Evolutionary conservation across 1,140 invertebrate genomes (phyloP), one percentile per base, ranked within the genome.

Genomic region (Anastrepha obliqua): DNA sequence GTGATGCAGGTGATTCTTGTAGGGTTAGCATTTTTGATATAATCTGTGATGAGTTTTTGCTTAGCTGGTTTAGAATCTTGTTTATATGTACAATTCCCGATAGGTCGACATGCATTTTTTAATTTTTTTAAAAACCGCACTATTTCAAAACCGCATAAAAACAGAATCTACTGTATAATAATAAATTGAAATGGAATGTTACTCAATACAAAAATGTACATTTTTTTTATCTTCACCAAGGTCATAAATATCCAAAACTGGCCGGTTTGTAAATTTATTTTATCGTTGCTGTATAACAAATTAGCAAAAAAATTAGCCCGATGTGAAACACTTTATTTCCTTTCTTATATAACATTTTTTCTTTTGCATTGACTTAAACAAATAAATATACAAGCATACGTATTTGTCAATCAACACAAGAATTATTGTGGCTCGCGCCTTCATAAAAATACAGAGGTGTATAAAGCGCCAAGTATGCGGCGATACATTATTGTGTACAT

Each of bases 351-450:
- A 62, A 17, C 13, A 58, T 58, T 58, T 58, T 58, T 62, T 62
- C 17, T 74, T 74, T 74, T 44, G 44, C 39, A 47, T 47, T 47
- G n/a, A 74, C 9, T 13, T 17, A 74, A 74, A 74, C 9, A 74
- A 17, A 44, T 74, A 44, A 42, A 74, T 47, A 74, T 74, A 39
- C 13, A 74, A 3, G 67, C 67, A 44, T 44, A 55, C 51, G 5
- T 67, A 39, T 74, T 47, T 74, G 42, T 74, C 67, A 74, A 74
- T 74, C 42, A 74, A 44, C 11, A 42, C 67, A 74, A 74, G 39
- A 42, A 7, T 47, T 4, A 17, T 47, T 74, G 11, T 47, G 42
- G 39, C 7, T 13, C 13, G 39, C 39, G 42, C 11, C 67, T 44
- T 74, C 13, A 47, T 74, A 74, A 74, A 74, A 42, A 44, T 13